Evolutionary conservation across 2,888 invertebrate genomes (phyloP).

Genomic region (Crepidodera aurea): DNA sequence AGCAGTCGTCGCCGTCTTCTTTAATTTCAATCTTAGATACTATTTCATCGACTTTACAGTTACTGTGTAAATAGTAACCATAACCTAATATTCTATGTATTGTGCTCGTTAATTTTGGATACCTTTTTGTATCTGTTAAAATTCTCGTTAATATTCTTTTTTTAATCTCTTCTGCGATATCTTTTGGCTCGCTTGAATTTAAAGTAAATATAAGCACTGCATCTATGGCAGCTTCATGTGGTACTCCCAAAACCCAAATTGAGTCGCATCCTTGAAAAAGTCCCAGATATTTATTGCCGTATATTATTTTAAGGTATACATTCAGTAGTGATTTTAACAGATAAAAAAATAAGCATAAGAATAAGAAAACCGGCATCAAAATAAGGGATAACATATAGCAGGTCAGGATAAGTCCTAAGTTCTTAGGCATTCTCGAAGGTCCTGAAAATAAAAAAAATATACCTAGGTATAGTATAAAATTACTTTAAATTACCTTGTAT

Average conservation of each 20-base stretch:
- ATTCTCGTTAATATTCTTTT: background rate
- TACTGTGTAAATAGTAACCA: background rate
- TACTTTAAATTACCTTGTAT: too few species aligned
- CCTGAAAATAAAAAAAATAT: background rate
- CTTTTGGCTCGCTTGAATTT: background rate
- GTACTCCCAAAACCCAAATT: background rate
- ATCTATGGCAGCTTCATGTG: background rate
- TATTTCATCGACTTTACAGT: background rate
- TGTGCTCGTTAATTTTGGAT: background rate
- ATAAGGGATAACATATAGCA: background rate
- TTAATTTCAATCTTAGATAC: background rate
- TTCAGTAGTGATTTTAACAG: background rate
- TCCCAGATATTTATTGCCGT: background rate
- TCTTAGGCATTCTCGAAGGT: background rate
- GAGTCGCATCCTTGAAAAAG: background rate
- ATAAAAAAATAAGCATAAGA: background rate
- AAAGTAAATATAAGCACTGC: background rate
- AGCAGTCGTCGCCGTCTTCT: background rate
- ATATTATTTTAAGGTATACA: background rate
- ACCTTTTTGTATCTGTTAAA: background rate
- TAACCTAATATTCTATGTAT: background rate
- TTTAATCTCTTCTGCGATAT: background rate
- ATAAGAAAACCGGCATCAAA: background rate
- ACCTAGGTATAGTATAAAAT: too few species aligned
- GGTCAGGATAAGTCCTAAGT: background rate